Conservation (phyloP, 1,140 invertebrate species). For the Trichonephila inaurata region DNA sequence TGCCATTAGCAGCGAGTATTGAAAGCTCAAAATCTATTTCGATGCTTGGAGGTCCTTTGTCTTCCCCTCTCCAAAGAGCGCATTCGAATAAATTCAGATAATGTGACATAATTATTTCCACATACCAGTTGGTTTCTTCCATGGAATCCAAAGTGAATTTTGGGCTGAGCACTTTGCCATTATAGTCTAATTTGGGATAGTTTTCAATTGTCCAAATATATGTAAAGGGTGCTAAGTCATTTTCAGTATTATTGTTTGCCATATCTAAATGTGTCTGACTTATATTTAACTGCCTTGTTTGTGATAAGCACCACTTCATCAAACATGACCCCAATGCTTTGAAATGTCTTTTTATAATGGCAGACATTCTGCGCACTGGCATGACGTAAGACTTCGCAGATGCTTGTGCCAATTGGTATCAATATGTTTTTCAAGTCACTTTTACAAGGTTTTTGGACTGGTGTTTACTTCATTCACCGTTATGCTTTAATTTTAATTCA, state of each 20-base stretch:
- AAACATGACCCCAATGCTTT: too few relatives aligned
- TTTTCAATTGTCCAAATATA: slow-evolving; percentile 8
- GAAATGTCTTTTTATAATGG: too few relatives aligned
- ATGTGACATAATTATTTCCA: background rate
- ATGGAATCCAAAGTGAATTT: background rate
- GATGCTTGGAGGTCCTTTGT: background rate
- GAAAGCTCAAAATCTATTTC: background rate
- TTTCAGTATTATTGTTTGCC: background rate
- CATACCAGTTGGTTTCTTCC: background rate
- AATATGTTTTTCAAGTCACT: too few relatives aligned
- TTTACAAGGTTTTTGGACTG: too few relatives aligned
- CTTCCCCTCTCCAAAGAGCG: background rate
- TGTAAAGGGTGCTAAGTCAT: background rate
- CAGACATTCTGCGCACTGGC: too few relatives aligned
- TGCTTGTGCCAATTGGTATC: too few relatives aligned
- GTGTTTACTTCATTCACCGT: too few relatives aligned
- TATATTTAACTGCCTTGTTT: too few relatives aligned
- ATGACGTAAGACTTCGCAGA: too few relatives aligned
- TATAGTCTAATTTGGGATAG: background rate
- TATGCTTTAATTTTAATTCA: too few relatives aligned
- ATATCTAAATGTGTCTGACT: background rate
- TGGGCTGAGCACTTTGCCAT: background rate
- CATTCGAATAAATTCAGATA: background rate
- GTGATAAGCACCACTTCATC: too few relatives aligned
- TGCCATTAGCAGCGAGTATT: background rate